Evolutionary conservation across 2,888 invertebrate genomes (phyloP).

Genomic region (Oxystoma pomonae): DNA sequence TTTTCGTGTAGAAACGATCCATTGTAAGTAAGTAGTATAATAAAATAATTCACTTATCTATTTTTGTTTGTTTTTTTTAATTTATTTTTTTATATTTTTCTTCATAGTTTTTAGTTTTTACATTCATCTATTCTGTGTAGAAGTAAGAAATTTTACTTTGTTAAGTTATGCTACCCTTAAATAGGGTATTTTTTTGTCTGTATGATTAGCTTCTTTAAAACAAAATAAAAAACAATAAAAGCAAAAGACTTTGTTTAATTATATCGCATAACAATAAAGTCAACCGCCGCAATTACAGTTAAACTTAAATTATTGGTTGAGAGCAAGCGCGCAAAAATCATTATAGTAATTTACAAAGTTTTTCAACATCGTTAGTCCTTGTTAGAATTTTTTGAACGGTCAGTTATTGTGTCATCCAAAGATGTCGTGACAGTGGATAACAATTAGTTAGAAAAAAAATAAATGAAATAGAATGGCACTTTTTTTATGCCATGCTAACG

Average conservation of each 20-base stretch:
- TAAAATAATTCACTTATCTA: no score
- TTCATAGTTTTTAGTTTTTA: no score
- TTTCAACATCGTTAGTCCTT: not conserved
- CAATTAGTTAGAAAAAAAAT: not conserved
- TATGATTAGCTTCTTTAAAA: not conserved
- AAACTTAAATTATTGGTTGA: not conserved
- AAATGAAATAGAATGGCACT: not conserved
- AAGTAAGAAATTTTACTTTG: no score
- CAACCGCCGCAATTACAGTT: not conserved
- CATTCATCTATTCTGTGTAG: no score
- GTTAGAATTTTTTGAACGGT: not conserved
- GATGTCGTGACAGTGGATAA: not conserved
- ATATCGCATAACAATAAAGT: not conserved
- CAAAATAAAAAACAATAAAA: not conserved
- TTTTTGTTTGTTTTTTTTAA: no score
- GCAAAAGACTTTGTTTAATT: not conserved
- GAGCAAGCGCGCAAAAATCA: not conserved
- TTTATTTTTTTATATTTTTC: no score
- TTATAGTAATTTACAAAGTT: not conserved
- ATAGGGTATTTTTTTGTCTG: not conserved
- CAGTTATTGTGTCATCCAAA: not conserved
- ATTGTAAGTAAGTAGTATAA: no score
- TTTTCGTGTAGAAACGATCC: no score
- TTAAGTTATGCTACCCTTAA: no score
- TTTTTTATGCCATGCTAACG: not conserved